Conservation (phyloP, 2,113 vertebrate species). For the Poecile atricapillus region DNA sequence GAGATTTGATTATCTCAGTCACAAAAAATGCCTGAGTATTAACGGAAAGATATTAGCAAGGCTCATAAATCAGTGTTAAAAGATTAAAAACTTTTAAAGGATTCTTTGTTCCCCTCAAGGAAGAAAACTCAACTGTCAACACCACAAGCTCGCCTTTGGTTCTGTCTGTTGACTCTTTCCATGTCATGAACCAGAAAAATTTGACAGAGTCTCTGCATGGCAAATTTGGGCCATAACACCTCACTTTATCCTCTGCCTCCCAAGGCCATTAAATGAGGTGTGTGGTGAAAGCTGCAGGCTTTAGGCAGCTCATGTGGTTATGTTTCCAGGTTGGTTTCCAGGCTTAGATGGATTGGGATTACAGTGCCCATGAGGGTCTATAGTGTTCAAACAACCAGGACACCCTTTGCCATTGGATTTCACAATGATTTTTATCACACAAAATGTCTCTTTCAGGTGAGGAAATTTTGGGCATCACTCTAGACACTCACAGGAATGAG, state of each 20-base stretch:
- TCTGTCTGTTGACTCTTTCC: neutral
- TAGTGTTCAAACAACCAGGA: neutral
- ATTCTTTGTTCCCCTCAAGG: neutral
- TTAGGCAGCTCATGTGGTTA: neutral
- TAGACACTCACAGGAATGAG: neutral
- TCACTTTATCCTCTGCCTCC: neutral
- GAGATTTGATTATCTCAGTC: neutral
- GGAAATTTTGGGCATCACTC: neutral
- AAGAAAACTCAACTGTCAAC: neutral
- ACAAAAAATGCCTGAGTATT: neutral
- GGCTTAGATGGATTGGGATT: neutral
- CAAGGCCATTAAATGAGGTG: neutral
- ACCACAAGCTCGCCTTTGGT: neutral
- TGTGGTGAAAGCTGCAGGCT: neutral
- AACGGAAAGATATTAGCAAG: neutral
- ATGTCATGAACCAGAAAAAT: neutral
- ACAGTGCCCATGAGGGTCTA: neutral
- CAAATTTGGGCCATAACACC: neutral
- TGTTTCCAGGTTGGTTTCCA: neutral
- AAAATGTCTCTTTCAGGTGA: neutral
- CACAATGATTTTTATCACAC: neutral
- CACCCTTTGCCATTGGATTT: neutral
- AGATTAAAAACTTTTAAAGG: neutral
- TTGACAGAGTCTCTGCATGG: neutral
- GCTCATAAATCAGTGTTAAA: neutral